These are phyloP conservation scores for Adoxophyes honmai DNA, from an alignment of 1,140 invertebrate genomes.

Conservation along the genomic window DNA sequence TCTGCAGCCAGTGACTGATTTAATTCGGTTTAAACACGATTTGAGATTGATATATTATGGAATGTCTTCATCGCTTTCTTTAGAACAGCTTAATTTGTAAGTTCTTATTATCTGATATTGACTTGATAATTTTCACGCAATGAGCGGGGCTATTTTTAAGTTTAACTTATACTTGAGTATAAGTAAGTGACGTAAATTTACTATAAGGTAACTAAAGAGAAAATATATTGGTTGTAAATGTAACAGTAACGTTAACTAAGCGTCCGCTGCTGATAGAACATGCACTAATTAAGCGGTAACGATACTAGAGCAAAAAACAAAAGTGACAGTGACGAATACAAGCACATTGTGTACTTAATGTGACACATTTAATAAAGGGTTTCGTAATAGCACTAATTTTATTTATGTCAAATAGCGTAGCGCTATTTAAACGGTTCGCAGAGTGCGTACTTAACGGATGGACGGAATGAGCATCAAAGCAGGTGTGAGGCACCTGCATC, in stretches of 20 bases:
- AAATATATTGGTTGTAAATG: too few relatives aligned
- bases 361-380: slow-evolving; percentile 1
- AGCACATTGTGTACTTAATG: not conserved
- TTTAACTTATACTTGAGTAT: too few relatives aligned
- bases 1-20: slow-evolving; percentile 66
- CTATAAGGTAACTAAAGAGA: too few relatives aligned
- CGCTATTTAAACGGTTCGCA: slow-evolving; percentile 21
- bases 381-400: slow-evolving; percentile 16
- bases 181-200: too few relatives aligned
- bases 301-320: not conserved
- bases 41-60: slow-evolving; percentile 33
- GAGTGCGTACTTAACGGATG: too few relatives aligned
- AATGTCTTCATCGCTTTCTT: slow-evolving; percentile 49
- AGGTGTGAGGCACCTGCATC: slow-evolving; percentile 61
- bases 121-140: too few relatives aligned
- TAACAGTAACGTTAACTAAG: too few relatives aligned
- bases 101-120: too few relatives aligned
- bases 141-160: too few relatives aligned
- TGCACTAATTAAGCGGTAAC: not conserved
- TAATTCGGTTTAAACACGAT: slow-evolving; percentile 63
- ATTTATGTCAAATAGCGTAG: slow-evolving; percentile 14
- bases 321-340: not conserved
- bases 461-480: slow-evolving; percentile 32
- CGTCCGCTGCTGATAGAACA: not conserved
- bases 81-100: slow-evolving; percentile 25